Evolutionary conservation across 2,113 vertebrate species (phyloP).

Genomic region (Ciconia stormi): DNA sequence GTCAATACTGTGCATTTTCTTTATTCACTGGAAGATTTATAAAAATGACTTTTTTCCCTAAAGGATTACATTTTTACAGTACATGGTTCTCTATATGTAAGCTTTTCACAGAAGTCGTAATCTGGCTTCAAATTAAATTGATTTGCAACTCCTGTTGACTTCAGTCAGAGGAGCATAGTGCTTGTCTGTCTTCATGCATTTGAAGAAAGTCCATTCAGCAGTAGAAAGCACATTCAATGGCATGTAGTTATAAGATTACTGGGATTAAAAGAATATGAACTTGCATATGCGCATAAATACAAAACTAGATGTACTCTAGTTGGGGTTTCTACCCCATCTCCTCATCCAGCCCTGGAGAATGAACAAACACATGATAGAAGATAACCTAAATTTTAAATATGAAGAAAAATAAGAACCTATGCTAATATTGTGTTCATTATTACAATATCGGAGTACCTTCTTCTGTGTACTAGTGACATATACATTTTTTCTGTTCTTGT

Average conservation of each 20-base stretch:
- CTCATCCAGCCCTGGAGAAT: not conserved
- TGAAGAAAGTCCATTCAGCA: slow-evolving; percentile 13
- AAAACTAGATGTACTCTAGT: not conserved
- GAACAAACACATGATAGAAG: not conserved
- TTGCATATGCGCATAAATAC: not conserved
- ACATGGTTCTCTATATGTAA: slow-evolving; percentile 3
- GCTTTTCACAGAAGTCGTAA: slow-evolving; percentile 29
- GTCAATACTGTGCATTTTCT: not conserved
- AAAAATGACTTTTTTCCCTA: not conserved
- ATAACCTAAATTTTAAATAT: not conserved
- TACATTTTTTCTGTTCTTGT: not conserved
- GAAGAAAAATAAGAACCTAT: not conserved
- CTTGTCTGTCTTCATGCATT: not conserved
- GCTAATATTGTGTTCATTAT: not conserved
- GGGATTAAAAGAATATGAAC: not conserved
- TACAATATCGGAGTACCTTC: not conserved
- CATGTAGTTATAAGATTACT: not conserved
- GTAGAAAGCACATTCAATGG: not conserved
- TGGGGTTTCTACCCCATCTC: not conserved
- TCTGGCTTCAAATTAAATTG: not conserved
- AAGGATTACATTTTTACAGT: slow-evolving; percentile 42
- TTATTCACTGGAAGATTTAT: slow-evolving; percentile 5
- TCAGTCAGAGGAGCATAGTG: not conserved
- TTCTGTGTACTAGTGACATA: not conserved
- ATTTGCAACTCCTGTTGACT: slow-evolving; percentile 6